These are phyloP conservation scores for Neotoxoptera formosana DNA, from an alignment of 1,140 invertebrate genomes.

Conservation along the genomic window DNA sequence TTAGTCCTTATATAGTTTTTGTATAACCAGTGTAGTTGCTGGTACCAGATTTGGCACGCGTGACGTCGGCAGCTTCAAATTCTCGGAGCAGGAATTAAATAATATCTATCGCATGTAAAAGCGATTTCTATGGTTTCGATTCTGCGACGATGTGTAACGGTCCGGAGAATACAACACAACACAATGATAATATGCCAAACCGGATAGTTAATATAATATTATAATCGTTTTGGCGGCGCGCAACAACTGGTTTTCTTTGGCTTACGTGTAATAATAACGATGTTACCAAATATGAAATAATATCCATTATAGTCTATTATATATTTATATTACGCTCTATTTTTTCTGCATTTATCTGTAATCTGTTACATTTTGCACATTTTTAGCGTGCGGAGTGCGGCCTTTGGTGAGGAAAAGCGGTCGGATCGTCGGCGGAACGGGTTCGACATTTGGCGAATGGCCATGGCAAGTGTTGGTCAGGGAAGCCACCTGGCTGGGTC, in stretches of 20 bases:
- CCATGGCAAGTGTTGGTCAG: constrained; percentile 93
- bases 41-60: not conserved
- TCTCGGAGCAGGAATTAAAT: not conserved
- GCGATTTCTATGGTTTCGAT: not conserved
- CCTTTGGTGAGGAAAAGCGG: constrained; percentile 78
- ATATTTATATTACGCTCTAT: not conserved
- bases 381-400: constrained; percentile 84
- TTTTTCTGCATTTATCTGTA: not conserved
- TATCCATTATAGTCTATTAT: not conserved
- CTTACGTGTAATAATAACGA: not conserved
- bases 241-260: not conserved
- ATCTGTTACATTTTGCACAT: not conserved
- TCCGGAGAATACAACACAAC: not conserved
- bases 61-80: not conserved
- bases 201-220: not conserved
- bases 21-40: not conserved
- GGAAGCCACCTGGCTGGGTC: constrained; percentile 90
- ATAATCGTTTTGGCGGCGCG: not conserved
- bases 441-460: constrained; percentile 85
- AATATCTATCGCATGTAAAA: not conserved
- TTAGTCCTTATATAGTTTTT: no score
- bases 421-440: constrained; percentile 89
- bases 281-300: constrained; percentile 5
- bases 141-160: not conserved
- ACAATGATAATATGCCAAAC: not conserved